These are phyloP conservation scores for Mus spretus DNA, from an alignment of 2,797 vertebrate genomes.

Conservation along the genomic window DNA sequence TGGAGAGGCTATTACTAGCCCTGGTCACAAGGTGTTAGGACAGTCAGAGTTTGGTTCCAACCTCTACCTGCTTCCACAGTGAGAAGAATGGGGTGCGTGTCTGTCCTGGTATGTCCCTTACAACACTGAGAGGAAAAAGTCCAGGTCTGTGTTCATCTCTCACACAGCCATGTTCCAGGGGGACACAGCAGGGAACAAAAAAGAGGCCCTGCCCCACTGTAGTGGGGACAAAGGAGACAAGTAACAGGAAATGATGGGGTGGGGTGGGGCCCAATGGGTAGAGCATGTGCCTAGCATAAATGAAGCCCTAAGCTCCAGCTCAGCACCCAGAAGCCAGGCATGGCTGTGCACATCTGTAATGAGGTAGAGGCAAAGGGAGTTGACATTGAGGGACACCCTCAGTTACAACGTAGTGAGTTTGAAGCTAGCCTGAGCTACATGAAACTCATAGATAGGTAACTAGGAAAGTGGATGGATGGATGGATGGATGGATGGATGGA, in stretches of 20 bases:
- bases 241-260: background rate
- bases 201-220: background rate
- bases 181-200: background rate
- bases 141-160: background rate
- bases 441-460: background rate
- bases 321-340: background rate
- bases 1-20: background rate
- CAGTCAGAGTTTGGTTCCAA: background rate
- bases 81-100: background rate
- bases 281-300: background rate
- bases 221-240: background rate
- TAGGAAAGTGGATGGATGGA: background rate
- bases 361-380: background rate
- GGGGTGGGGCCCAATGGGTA: background rate
- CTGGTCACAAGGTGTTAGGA: background rate
- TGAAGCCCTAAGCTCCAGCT: background rate
- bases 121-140: background rate
- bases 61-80: background rate
- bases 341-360: background rate
- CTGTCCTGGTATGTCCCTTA: background rate
- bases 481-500: too few relatives aligned
- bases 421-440: background rate
- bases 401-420: background rate
- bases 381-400: background rate
- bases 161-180: background rate